phyloP scores from a whole-genome alignment of 2,113 vertebrate genomes.

The Rhinolophus sinicus region DNA sequence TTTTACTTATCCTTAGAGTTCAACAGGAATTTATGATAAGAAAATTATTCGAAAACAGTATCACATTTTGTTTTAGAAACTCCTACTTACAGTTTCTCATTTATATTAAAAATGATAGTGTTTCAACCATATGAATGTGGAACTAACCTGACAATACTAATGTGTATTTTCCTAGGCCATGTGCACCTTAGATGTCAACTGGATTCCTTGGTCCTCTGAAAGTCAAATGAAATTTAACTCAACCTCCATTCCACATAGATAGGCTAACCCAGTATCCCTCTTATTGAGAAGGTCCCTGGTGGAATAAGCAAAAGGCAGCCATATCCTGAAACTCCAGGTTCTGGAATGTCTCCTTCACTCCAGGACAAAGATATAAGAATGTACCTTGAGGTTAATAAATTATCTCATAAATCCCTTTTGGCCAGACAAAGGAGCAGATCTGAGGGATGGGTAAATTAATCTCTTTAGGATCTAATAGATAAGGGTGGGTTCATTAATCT shows the following conservation, averaged over 20 bases:
- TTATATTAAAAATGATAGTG: neutral
- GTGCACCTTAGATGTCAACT: neutral
- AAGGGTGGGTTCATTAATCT: no score
- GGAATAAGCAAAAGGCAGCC: no score
- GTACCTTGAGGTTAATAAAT: no score
- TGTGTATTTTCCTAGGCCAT: neutral
- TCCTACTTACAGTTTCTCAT: neutral
- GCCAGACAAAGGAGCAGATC: no score
- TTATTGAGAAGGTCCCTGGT: no score
- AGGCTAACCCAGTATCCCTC: no score
- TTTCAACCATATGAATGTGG: neutral
- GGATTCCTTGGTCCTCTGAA: neutral
- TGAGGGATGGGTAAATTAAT: no score
- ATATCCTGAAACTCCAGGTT: no score
- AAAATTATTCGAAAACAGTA: neutral
- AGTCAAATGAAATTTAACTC: neutral
- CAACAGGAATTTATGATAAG: neutral
- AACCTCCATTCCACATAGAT: neutral
- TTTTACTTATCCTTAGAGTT: neutral
- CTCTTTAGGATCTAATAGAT: no score
- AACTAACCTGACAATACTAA: neutral
- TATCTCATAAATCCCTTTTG: no score
- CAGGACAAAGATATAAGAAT: no score
- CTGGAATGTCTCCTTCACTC: no score
- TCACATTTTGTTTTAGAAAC: neutral